A percentile compares a stretch with the other conserved stretches of the same genome.
Conservation (phyloP, 2,888 invertebrate genomes). For the Blastobasis lacticolella region DNA sequence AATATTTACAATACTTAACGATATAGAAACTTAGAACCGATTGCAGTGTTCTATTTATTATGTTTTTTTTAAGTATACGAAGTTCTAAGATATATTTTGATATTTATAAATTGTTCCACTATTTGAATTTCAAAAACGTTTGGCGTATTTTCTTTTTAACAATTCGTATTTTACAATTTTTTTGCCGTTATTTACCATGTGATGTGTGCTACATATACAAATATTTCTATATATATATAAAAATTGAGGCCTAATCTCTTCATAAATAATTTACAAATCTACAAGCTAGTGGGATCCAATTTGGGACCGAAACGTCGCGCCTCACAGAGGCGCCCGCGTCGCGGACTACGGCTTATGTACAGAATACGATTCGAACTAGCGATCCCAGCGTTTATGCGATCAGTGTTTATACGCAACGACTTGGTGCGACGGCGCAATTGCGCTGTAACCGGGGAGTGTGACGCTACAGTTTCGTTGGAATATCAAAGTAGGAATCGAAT, state of each 20-base stretch:
- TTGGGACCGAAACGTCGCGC: neutral
- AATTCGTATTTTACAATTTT: slow-evolving; percentile 3
- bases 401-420: too few species aligned
- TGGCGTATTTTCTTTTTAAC: neutral
- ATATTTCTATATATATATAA: slow-evolving; percentile 15
- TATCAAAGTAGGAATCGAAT: too few species aligned
- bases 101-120: neutral
- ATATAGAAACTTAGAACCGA: slow-evolving; percentile 13
- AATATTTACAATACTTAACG: slow-evolving; percentile 12
- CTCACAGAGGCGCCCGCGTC: slow-evolving; percentile 10
- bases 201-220: slow-evolving; percentile 25
- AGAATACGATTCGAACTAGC: neutral
- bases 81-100: slow-evolving; percentile 2
- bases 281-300: slow-evolving; percentile 5
- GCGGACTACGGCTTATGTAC: neutral
- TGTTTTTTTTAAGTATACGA: slow-evolving; percentile 4
- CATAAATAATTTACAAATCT: slow-evolving; percentile 23
- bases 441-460: too few species aligned
- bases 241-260: slow-evolving; percentile 20
- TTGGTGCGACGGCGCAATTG: too few species aligned
- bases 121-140: slow-evolving; percentile 2
- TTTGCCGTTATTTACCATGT: slow-evolving; percentile 16
- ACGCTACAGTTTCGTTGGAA: too few species aligned
- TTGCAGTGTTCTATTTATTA: slow-evolving; percentile 7
- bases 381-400: too few species aligned